Evolutionary conservation across 1,140 invertebrate genomes (phyloP), one percentile per base, ranked within the genome.

Genomic region (Ceratina calcarata): DNA sequence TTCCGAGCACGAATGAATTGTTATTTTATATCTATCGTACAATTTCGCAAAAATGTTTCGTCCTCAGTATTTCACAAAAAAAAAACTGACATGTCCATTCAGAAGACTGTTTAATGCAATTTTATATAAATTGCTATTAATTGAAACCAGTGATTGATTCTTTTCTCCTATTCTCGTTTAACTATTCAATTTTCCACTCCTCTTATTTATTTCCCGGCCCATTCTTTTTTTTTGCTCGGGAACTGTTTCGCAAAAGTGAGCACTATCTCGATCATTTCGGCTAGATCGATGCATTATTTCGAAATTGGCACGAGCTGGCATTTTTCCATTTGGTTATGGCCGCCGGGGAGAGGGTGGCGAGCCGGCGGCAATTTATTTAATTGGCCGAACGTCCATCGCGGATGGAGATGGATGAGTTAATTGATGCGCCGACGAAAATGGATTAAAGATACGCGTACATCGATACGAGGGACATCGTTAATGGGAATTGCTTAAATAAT

Each of bases 391-490:
- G 45, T 37, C 76, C 68, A 71, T 64, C 68, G 68, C 10, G 32
- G 53, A 61, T 61, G 20, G 49, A 64, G 68, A 55, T 62, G 22
- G 32, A 78, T 20, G 60, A 32, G 49, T 64, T 78, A 78, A 72
- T 78, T 55, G 76, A 64, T 65, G 69, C 53, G 64, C 61, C 20
- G 45, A 72, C 37, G 76, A 72, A 72, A 72, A 72, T 78, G 69
- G 69, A 78, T 78, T 78, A 78, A 78, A 62, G 75, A 62, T 77
- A 77, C 45, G 32, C 67, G 53, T 77, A n/a, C 67, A 62, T 77
- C 57, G 75, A 70, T 70, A 32, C n/a, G n/a, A n/a, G 24, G 57
- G 16, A 27, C 18, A 61, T 2, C n/a, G 37, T 77, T 77, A 77
- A 77, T 62, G 57, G 57, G 27, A 27, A 22, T 70, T 20, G 75